phyloP scores from a whole-genome alignment of 2,797 vertebrate genomes.

The Zalophus californianus region DNA sequence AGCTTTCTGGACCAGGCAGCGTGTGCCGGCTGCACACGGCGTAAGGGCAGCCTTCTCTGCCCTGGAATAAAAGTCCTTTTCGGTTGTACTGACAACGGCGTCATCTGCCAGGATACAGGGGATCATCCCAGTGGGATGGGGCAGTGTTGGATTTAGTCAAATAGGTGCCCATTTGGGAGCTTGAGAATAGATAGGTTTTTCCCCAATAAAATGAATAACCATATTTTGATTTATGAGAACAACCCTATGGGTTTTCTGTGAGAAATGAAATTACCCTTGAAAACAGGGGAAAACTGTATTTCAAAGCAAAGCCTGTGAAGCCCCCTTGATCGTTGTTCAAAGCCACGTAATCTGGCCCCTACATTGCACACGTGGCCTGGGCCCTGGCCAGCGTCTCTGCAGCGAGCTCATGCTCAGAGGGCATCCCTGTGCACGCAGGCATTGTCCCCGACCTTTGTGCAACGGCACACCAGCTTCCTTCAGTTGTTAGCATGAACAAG shows the following conservation, averaged over 20 bases:
- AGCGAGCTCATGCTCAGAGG: fast-evolving
- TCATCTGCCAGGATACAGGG: fast-evolving
- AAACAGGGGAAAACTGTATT: neutral
- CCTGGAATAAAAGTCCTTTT: fast-evolving
- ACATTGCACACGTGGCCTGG: fast-evolving
- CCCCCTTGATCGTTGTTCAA: neutral
- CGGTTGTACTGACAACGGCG: fast-evolving
- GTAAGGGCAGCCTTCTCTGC: neutral
- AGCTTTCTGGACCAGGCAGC: fast-evolving
- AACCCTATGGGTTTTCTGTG: neutral
- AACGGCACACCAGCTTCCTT: fast-evolving
- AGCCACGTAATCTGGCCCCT: fast-evolving
- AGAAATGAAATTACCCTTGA: neutral
- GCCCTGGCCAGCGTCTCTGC: fast-evolving
- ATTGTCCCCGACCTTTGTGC: fast-evolving
- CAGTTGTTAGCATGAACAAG: neutral
- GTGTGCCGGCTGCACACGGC: fast-evolving
- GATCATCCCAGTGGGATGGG: fast-evolving
- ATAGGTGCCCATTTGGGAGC: neutral
- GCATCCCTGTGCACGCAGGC: fast-evolving
- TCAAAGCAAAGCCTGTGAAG: neutral
- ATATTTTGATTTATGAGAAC: neutral
- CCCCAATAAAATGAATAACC: neutral
- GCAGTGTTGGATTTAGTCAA: neutral
- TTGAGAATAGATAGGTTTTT: neutral